phyloP scores from a whole-genome alignment of 2,888 invertebrate species.

The Neoascia interrupta region DNA sequence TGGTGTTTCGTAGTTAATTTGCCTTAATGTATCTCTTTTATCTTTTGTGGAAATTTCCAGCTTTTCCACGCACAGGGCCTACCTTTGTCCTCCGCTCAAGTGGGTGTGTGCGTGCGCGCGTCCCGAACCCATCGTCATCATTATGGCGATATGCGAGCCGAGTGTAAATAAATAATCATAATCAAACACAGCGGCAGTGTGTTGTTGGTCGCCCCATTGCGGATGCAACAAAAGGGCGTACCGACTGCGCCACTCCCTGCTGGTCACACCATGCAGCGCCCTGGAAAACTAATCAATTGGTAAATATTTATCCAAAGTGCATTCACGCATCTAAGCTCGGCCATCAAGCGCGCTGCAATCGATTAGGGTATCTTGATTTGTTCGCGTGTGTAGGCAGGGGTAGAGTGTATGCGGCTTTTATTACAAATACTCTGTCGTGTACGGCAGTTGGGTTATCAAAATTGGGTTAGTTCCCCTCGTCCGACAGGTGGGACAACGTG shows the following conservation, averaged over 20 bases:
- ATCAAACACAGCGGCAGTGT: constrained; percentile 47
- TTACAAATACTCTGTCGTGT: background rate
- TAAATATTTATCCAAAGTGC: constrained; percentile 69
- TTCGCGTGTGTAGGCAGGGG: background rate
- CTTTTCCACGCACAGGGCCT: constrained; percentile 47
- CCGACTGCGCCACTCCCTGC: background rate
- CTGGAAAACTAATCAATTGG: constrained; percentile 67
- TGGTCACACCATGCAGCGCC: constrained; percentile 40
- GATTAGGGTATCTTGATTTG: constrained; percentile 59
- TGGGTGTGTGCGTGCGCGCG: constrained; percentile 38
- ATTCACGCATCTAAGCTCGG: constrained; percentile 57
- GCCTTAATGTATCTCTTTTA: constrained; percentile 63
- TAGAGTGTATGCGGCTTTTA: constrained; percentile 1
- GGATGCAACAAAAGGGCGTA: background rate
- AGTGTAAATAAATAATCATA: constrained; percentile 63
- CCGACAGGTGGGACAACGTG: constrained; percentile 22
- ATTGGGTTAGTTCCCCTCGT: background rate
- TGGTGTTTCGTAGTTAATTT: constrained; percentile 52
- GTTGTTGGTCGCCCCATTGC: background rate
- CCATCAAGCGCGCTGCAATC: constrained; percentile 39
- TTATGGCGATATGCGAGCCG: constrained; percentile 18
- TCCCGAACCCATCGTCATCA: constrained; percentile 30
- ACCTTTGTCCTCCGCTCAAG: constrained; percentile 30
- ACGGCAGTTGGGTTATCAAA: constrained; percentile 31
- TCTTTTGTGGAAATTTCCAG: constrained; percentile 42